Evolutionary conservation across 2,797 vertebrate genomes (phyloP).

Genomic region (Rhinoraja longicauda): DNA sequence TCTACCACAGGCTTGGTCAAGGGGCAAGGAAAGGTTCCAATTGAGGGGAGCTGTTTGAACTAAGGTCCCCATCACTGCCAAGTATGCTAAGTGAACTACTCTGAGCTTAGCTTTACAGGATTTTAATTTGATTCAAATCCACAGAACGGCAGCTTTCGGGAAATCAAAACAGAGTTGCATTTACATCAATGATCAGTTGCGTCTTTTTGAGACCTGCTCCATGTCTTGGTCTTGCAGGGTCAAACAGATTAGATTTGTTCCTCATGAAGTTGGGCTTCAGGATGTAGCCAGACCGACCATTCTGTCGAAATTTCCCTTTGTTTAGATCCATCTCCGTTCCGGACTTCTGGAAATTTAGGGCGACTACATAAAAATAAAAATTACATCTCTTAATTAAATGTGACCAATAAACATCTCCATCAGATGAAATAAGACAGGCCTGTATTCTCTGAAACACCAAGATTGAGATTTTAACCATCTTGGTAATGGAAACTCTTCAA

Average conservation of each 20-base stretch:
- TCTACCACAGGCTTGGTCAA: neutral
- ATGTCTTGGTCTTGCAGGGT: slow-evolving; percentile 66
- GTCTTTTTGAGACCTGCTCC: slow-evolving; percentile 62
- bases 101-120: no score
- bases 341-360: slow-evolving; percentile 91
- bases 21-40: no score
- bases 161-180: slow-evolving; percentile 10
- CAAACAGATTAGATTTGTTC: slow-evolving; percentile 59
- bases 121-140: neutral
- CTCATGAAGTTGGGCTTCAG: slow-evolving; percentile 79
- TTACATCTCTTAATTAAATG: neutral
- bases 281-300: slow-evolving; percentile 77
- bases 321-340: slow-evolving; percentile 95
- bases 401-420: neutral
- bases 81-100: neutral
- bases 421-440: neutral
- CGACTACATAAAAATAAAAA: slow-evolving; percentile 61
- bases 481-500: neutral
- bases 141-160: neutral
- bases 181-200: slow-evolving; percentile 74
- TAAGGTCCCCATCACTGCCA: neutral
- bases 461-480: neutral
- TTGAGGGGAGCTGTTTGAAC: neutral
- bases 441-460: neutral
- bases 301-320: slow-evolving; percentile 79